These are phyloP conservation scores for Bovichtus diacanthus DNA, from an alignment of 2,797 vertebrate species.

Conservation along the genomic window DNA sequence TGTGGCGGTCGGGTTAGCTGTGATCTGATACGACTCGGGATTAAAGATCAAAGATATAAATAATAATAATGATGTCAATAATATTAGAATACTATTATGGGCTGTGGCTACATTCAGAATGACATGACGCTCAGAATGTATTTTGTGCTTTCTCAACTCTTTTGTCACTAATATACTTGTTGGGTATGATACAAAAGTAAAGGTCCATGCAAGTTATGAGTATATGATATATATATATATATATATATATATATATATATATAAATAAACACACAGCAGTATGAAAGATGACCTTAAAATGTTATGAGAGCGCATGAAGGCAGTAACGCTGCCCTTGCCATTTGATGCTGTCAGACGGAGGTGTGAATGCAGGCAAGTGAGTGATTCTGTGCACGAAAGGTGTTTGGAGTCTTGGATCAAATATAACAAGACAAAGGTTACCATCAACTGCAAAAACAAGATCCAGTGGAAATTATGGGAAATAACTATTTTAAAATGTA, in stretches of 20 bases:
- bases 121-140: not conserved
- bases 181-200: not conserved
- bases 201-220: not conserved
- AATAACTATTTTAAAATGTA: not conserved
- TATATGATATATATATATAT: not conserved
- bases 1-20: not conserved
- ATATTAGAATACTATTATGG: not conserved
- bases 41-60: too few relatives aligned
- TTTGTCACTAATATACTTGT: not conserved
- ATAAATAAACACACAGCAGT: slow-evolving; percentile 22
- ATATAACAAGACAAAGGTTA: not conserved
- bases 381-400: slow-evolving; percentile 7
- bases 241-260: too few relatives aligned
- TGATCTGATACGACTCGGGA: not conserved
- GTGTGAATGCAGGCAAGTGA: not conserved
- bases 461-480: not conserved
- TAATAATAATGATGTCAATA: not conserved
- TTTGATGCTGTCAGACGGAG: slow-evolving; percentile 25
- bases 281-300: slow-evolving; percentile 38
- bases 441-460: not conserved
- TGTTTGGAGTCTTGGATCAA: not conserved
- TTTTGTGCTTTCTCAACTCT: not conserved
- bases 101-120: too few relatives aligned
- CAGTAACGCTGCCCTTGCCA: slow-evolving; percentile 8
- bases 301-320: slow-evolving; percentile 8